These are phyloP conservation scores for Dromius quadrimaculatus DNA, from an alignment of 2,888 invertebrate species.

Conservation along the genomic window DNA sequence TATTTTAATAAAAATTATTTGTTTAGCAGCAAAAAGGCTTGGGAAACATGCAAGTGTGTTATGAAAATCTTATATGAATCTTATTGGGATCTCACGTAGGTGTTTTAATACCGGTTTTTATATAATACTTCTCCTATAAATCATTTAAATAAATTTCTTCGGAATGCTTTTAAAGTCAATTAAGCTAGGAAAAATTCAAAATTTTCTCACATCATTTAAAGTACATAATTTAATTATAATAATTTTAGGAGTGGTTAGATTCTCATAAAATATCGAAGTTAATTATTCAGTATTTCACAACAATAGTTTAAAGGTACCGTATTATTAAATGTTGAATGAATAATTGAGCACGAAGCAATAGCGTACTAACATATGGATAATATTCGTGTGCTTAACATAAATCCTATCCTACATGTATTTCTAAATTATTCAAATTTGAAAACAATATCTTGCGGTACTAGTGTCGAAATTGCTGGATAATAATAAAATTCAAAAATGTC, in stretches of 20 bases:
- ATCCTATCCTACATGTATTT: too few species aligned
- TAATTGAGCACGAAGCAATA: neutral
- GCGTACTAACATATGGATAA: too few species aligned
- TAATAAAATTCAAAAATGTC: too few species aligned
- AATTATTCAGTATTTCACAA: neutral
- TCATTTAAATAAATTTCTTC: constrained; percentile 6
- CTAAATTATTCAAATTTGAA: too few species aligned
- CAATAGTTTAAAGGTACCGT: neutral
- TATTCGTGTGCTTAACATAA: too few species aligned
- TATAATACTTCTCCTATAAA: neutral
- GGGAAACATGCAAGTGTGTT: too few species aligned
- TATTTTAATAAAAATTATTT: too few species aligned
- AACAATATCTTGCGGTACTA: too few species aligned
- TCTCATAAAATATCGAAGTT: neutral
- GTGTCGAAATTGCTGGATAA: too few species aligned
- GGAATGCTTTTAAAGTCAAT: neutral
- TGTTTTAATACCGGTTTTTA: constrained; percentile 6
- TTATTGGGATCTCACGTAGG: too few species aligned
- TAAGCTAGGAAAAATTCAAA: neutral
- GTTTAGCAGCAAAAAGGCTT: too few species aligned
- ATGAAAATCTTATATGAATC: too few species aligned
- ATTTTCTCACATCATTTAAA: neutral
- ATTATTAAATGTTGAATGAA: neutral
- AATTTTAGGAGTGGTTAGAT: constrained; percentile 1
- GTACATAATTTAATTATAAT: constrained; percentile 5